phyloP scores from a whole-genome alignment of 1,140 invertebrate genomes.

The Elysia chlorotica region DNA sequence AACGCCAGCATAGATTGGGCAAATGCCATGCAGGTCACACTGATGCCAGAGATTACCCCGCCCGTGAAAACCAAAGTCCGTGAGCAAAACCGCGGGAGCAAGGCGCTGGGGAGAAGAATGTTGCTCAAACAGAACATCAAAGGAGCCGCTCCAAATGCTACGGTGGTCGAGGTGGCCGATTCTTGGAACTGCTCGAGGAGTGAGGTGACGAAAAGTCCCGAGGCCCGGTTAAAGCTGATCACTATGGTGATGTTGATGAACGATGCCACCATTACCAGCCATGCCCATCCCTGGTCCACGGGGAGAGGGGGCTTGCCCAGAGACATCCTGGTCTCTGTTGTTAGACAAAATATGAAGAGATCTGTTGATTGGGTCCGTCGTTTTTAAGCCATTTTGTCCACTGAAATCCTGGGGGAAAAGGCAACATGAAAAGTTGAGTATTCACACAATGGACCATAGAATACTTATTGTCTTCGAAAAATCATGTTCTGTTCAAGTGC shows the following conservation, averaged over 20 bases:
- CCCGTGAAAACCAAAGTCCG: too few relatives aligned
- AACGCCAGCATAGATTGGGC: neutral
- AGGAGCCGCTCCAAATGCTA: neutral
- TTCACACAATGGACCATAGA: too few relatives aligned
- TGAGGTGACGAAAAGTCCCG: neutral
- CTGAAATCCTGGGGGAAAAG: too few relatives aligned
- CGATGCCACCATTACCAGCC: neutral
- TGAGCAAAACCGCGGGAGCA: neutral
- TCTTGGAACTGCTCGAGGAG: neutral
- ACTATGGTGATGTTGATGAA: neutral
- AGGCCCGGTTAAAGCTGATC: neutral
- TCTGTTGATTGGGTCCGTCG: too few relatives aligned
- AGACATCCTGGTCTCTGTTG: neutral
- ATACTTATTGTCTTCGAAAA: too few relatives aligned
- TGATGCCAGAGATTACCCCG: too few relatives aligned
- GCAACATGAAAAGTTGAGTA: too few relatives aligned
- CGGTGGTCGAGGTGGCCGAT: slow-evolving; percentile 2
- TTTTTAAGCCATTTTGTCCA: too few relatives aligned
- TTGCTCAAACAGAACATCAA: neutral
- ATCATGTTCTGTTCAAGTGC: too few relatives aligned
- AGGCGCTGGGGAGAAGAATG: neutral
- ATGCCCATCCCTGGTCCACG: slow-evolving; percentile 5
- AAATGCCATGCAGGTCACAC: too few relatives aligned
- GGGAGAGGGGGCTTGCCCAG: neutral
- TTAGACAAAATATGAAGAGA: too few relatives aligned